Evolutionary conservation across 2,113 vertebrate genomes (phyloP).

Genomic region (Capricornis sumatraensis): DNA sequence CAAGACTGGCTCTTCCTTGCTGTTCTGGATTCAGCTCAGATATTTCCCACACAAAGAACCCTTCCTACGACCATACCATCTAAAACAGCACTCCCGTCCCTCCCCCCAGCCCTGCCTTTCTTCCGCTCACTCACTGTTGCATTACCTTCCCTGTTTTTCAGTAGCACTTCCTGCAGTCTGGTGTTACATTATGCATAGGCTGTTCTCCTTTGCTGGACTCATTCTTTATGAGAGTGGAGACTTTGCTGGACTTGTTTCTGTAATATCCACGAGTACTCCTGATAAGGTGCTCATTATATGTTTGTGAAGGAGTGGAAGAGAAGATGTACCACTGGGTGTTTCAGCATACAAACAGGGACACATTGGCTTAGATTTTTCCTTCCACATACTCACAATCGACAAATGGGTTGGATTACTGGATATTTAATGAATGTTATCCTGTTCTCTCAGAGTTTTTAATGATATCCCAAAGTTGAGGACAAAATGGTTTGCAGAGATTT

Average conservation of each 20-base stretch:
- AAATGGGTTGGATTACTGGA: neutral
- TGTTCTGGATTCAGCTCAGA: neutral
- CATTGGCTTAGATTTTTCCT: neutral
- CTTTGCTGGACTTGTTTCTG: neutral
- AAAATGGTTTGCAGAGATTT: neutral
- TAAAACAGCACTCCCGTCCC: neutral
- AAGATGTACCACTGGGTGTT: neutral
- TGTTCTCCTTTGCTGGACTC: neutral
- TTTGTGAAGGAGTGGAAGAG: neutral
- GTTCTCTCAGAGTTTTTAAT: neutral
- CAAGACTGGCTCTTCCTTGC: neutral
- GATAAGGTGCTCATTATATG: neutral
- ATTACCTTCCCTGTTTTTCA: neutral
- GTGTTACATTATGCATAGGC: neutral
- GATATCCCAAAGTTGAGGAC: neutral
- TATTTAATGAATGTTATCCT: neutral
- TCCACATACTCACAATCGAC: neutral
- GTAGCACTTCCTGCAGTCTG: neutral
- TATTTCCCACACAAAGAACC: neutral
- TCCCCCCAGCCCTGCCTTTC: fast-evolving
- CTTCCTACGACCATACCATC: neutral
- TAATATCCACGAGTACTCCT: neutral
- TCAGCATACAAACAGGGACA: neutral
- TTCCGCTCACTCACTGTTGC: neutral
- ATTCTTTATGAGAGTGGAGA: neutral